phyloP scores from a whole-genome alignment of 1,140 invertebrate species.

The roundworm (Caenorhabditis elegans) region WBcel235 BX284606.5:5525501-5526000 shows the following conservation, averaged over 20 bases:
- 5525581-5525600: slow-evolving; percentile 4
- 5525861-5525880: no score
- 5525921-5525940: no score
- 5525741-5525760: slow-evolving; percentile 51
- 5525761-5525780: slow-evolving; percentile 52
- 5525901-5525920: no score
- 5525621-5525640: slow-evolving; percentile 51
- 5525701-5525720: slow-evolving; percentile 46
- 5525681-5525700: slow-evolving; percentile 43
- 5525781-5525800: slow-evolving; percentile 49
- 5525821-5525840: neutral
- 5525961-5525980: slow-evolving; percentile 45
- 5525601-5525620: slow-evolving; percentile 40
- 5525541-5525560: neutral
- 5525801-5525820: slow-evolving; percentile 44
- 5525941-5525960: neutral
- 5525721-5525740: slow-evolving; percentile 46
- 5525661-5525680: slow-evolving; percentile 45
- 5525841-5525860: neutral
- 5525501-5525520: neutral
- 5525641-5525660: slow-evolving; percentile 49
- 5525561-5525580: no score
- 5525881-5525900: no score
- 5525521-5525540: slow-evolving; percentile 3
- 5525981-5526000: slow-evolving; percentile 49